A percentile compares a stretch with the other conserved stretches of the same genome.
Conservation (phyloP, 2,797 vertebrate genomes). For the Sphaeramia orbicularis region DNA sequence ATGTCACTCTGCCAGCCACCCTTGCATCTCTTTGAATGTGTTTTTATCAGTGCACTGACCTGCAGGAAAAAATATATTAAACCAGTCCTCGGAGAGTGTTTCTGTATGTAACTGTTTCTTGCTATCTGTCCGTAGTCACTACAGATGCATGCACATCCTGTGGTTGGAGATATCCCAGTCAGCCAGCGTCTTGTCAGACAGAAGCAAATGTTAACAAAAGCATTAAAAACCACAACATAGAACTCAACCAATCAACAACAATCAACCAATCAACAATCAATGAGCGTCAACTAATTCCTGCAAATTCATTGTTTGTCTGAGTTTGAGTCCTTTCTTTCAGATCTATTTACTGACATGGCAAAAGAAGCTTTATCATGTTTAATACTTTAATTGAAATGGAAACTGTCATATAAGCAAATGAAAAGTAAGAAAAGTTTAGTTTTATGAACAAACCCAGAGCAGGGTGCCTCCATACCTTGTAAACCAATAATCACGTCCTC, state of each 20-base stretch:
- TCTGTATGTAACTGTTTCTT: slow-evolving; percentile 1
- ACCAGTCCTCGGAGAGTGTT: background rate
- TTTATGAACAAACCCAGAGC: no score
- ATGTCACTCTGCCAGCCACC: background rate
- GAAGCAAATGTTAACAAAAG: slow-evolving; percentile 36
- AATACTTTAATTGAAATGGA: no score
- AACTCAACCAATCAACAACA: slow-evolving; percentile 2
- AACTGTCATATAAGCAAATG: no score
- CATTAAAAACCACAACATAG: slow-evolving; percentile 34
- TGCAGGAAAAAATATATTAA: background rate
- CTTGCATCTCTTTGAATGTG: background rate
- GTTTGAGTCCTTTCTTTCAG: background rate
- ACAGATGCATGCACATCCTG: slow-evolving; percentile 4
- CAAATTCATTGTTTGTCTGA: slow-evolving; percentile 21
- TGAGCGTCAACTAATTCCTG: background rate
- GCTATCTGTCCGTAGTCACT: background rate
- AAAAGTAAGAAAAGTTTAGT: no score
- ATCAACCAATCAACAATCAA: slow-evolving; percentile 8
- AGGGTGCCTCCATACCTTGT: no score
- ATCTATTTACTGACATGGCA: background rate
- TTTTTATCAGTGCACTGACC: slow-evolving; percentile 6
- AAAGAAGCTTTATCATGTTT: no score
- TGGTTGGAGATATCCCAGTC: slow-evolving; percentile 17
- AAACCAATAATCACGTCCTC: no score
- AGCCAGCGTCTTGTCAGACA: slow-evolving; percentile 23